Base-by-base conservation (phyloP, 2,888 invertebrate genomes). In the Hemithea aestivaria region DNA sequence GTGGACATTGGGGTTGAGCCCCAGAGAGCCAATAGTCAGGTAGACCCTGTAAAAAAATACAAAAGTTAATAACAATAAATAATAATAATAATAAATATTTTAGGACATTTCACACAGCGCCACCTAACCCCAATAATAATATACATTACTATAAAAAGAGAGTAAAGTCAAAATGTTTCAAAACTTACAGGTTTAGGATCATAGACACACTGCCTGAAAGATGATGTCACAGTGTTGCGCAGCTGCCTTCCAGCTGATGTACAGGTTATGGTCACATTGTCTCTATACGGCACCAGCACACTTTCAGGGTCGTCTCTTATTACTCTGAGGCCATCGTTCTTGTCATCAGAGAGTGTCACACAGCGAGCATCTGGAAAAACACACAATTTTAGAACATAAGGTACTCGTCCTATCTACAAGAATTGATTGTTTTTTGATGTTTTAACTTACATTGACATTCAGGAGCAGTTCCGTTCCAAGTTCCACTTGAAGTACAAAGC, bases 11-110 rank as follows among this genome's bases (percentile, higher is more conserved):
- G 0, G 97, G 97, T 56, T 92, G 90, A 27, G 91, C 88, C 32
- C 97, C 97, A 35, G 96, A 96, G 1, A 96, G 80, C 96, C 96
- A 96, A 64, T 96, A 96, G 63, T 96, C 94, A 1, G 96, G 96
- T 37, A 94, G 88, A 62, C 95, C 96, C 90, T 91, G 54, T 30
- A 73, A 78, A 37, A 7, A 2, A 27, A 23, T 33, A 30, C 11
- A 20, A 37, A 20, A 9, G 27, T 24, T 11, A 9, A 21, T 26
- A 31, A 16, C 1, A 30, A 10, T 25, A 1, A 6, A 20, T 32
- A 7, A 20, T n/a, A 10, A 34, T n/a, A n/a, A n/a, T n/a, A n/a
- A n/a, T n/a, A n/a, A n/a, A n/a, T n/a, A n/a, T n/a, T n/a, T n/a
- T n/a, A n/a, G n/a, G n/a, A n/a, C n/a, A n/a, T n/a, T n/a, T n/a